A percentile compares a stretch with the other conserved stretches of the same genome.
phyloP scores from a whole-genome alignment of 2,113 vertebrate species.

The Ageneiosus marmoratus region DNA sequence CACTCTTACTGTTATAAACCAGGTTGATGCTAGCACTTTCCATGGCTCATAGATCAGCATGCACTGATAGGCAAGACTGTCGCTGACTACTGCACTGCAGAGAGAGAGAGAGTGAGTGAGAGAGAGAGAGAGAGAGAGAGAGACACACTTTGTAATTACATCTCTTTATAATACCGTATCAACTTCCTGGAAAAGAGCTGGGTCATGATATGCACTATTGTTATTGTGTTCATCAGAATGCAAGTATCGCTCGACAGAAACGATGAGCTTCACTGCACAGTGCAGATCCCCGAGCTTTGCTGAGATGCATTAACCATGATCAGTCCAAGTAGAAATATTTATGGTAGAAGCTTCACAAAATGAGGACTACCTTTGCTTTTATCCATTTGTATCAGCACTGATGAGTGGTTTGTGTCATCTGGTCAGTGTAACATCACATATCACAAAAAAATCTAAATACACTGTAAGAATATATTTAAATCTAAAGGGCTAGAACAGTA shows the following conservation, averaged over 20 bases:
- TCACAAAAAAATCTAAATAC: too few species aligned
- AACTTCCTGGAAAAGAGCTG: conserved; percentile 4
- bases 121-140: conserved; percentile 25
- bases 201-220: conserved; percentile 17
- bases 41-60: conserved; percentile 52
- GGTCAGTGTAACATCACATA: too few species aligned
- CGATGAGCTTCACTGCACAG: background rate
- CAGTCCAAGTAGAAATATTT: background rate
- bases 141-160: conserved; percentile 21
- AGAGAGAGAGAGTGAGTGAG: conserved; percentile 32
- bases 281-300: background rate
- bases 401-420: too few species aligned
- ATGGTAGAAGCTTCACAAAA: background rate
- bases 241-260: conserved; percentile 2
- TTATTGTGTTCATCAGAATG: conserved; percentile 22
- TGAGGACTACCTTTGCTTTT: background rate
- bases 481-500: too few species aligned
- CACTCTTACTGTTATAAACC: conserved; percentile 29
- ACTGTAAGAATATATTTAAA: too few species aligned
- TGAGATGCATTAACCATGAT: background rate
- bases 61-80: conserved; percentile 51
- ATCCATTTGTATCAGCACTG: too few species aligned
- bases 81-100: conserved; percentile 48
- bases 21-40: conserved; percentile 38
- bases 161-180: conserved; percentile 37